Percentiles rank a stretch among this genome's conserved stretches.
phyloP scores from a whole-genome alignment of 2,888 invertebrate genomes.

The Globia sparganii region DNA sequence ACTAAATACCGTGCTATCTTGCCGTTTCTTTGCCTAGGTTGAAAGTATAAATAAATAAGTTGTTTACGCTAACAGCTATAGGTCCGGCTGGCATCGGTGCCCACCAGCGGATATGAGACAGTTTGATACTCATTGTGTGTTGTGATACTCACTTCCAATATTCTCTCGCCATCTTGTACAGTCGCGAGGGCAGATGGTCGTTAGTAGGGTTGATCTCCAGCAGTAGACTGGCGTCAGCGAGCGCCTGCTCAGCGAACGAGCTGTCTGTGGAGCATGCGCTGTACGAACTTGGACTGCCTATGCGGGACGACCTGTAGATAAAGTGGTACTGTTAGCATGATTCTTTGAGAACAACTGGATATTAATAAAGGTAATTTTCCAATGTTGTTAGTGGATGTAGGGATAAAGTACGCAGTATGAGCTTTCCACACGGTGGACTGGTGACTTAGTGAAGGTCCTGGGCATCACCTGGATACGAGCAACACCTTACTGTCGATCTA shows the following conservation, averaged over 20 bases:
- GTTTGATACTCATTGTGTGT: not conserved
- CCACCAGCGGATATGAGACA: not conserved
- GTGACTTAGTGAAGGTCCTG: not conserved
- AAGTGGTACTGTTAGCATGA: not conserved
- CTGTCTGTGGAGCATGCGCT: constrained; percentile 88
- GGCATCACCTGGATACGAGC: not conserved
- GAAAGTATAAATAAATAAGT: not conserved
- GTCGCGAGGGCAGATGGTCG: constrained; percentile 92
- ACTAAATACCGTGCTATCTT: not conserved
- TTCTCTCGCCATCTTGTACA: constrained; percentile 94
- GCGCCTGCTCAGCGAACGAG: constrained; percentile 88
- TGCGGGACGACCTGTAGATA: constrained; percentile 78
- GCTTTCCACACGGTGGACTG: not conserved
- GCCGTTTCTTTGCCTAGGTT: not conserved
- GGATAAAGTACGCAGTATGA: not conserved
- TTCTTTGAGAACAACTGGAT: not conserved
- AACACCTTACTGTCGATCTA: not conserved
- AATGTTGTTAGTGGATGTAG: not conserved
- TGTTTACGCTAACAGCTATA: not conserved
- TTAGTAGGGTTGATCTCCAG: constrained; percentile 82
- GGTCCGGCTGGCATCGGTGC: not conserved
- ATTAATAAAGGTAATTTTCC: not conserved
- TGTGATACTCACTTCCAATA: constrained; percentile 94
- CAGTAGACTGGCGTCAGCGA: constrained; percentile 86
- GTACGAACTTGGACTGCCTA: constrained; percentile 85